A percentile compares a stretch with the other conserved stretches of the same genome.
These are phyloP conservation scores for Dasypolia templi DNA, from an alignment of 2,888 invertebrate genomes.

Conservation along the genomic window DNA sequence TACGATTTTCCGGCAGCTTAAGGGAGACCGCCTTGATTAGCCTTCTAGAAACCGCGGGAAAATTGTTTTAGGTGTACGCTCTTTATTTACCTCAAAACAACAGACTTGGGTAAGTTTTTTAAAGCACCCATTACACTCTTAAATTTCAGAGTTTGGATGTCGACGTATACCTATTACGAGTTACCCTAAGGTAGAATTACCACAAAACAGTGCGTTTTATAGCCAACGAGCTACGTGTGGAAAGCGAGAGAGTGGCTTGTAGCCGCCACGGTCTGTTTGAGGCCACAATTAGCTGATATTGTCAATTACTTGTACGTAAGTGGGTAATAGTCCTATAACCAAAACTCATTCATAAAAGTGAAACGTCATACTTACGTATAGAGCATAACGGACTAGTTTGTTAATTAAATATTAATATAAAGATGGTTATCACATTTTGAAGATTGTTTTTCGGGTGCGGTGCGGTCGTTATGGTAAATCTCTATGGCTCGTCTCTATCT, in stretches of 20 bases:
- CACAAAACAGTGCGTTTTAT: slow-evolving; percentile 50
- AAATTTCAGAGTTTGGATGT: slow-evolving; percentile 45
- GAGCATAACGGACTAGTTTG: slow-evolving; percentile 53
- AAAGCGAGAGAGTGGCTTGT: slow-evolving; percentile 76
- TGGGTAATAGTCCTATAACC: slow-evolving; percentile 28
- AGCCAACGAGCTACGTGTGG: slow-evolving; percentile 59
- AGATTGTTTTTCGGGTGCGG: slow-evolving; percentile 20
- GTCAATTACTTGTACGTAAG: slow-evolving; percentile 71
- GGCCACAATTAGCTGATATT: slow-evolving; percentile 79
- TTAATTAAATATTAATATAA: slow-evolving; percentile 45
- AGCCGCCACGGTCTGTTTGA: slow-evolving; percentile 81
- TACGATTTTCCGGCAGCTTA: neutral
- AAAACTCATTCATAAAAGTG: slow-evolving; percentile 55
- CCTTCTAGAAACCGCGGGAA: no score
- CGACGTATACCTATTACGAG: slow-evolving; percentile 27
- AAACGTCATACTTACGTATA: slow-evolving; percentile 52
- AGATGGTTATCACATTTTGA: slow-evolving; percentile 35
- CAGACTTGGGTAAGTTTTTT: neutral
- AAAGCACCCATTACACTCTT: neutral
- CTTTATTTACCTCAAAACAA: neutral
- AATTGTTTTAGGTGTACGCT: neutral
- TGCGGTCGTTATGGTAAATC: slow-evolving; percentile 3
- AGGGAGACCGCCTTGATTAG: no score
- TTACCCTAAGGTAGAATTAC: slow-evolving; percentile 56
- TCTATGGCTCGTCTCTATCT: neutral